Evolutionary conservation across 2,888 invertebrate genomes (phyloP).

Genomic region (Thymelicus acteon): DNA sequence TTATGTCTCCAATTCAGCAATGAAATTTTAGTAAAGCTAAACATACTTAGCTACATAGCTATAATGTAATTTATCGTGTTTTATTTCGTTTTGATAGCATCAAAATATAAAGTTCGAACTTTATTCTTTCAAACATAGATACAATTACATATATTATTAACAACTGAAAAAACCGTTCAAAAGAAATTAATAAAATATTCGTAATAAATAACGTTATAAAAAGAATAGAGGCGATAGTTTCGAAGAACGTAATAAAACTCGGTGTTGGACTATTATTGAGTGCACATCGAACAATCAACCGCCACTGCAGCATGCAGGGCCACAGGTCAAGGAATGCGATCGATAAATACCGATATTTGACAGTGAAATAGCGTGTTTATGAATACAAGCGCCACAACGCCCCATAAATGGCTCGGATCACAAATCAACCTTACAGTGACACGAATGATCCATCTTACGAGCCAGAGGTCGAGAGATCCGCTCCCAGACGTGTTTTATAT

Average conservation of each 20-base stretch:
- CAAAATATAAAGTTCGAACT: too few relatives aligned
- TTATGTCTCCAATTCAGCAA: too few relatives aligned
- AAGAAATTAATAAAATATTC: neutral
- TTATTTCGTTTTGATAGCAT: too few relatives aligned
- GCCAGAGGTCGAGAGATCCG: conserved; percentile 62
- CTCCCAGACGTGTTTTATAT: conserved; percentile 50
- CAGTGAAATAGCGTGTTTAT: conserved; percentile 73
- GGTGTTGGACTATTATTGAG: conserved; percentile 46
- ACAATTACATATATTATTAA: too few relatives aligned
- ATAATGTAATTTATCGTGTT: too few relatives aligned
- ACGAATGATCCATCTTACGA: conserved; percentile 67
- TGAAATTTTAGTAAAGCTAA: too few relatives aligned
- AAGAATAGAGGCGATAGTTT: conserved; percentile 7
- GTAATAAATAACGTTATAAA: neutral
- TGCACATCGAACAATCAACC: conserved; percentile 52
- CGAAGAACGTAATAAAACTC: conserved; percentile 42
- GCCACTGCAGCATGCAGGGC: conserved; percentile 62
- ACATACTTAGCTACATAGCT: too few relatives aligned
- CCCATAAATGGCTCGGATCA: conserved; percentile 57
- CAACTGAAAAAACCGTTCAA: neutral
- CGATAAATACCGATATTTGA: conserved; percentile 74
- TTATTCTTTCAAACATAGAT: too few relatives aligned
- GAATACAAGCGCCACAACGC: conserved; percentile 52
- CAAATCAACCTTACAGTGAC: conserved; percentile 64
- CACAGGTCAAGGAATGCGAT: conserved; percentile 70